Percentiles rank a stretch among this genome's conserved stretches.
phyloP scores from a whole-genome alignment of 2,888 invertebrate genomes.

The Artemia sp. region DNA sequence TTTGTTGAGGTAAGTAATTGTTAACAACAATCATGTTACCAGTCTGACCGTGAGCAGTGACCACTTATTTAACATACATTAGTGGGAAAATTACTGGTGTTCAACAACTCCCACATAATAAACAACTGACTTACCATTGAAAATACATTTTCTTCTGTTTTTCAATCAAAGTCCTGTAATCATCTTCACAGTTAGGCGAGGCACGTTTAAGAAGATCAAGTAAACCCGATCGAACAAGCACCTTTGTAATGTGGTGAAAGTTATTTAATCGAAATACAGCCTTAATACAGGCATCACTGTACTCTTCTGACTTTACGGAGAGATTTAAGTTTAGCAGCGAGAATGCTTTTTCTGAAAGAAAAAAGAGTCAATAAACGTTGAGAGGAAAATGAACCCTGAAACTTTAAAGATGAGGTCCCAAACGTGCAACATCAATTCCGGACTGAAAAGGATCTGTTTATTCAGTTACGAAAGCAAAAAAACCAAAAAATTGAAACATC shows the following conservation, averaged over 20 bases:
- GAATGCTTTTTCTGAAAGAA: constrained; percentile 56
- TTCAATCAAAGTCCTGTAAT: constrained; percentile 67
- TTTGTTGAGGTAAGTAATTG: no score
- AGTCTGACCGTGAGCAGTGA: not conserved
- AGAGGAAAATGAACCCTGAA: no score
- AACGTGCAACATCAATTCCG: no score
- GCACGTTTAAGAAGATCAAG: constrained; percentile 60
- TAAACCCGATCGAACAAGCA: constrained; percentile 64
- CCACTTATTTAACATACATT: not conserved
- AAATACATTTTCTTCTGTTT: constrained; percentile 60
- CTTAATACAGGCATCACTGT: constrained; percentile 64
- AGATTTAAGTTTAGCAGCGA: constrained; percentile 76
- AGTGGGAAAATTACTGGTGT: not conserved
- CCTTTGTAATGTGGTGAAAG: constrained; percentile 82
- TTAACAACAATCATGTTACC: not conserved
- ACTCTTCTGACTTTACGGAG: constrained; percentile 76
- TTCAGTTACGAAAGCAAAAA: not conserved
- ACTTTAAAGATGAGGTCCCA: no score
- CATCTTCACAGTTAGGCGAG: constrained; percentile 67
- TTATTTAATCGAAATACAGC: constrained; percentile 86
- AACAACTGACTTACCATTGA: constrained; percentile 30
- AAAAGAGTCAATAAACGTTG: no score
- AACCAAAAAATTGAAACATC: not conserved
- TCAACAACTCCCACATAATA: not conserved
- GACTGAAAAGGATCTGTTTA: no score